Conservation (phyloP, 2,888 invertebrate species). For the Rhyacophila evoluta region DNA sequence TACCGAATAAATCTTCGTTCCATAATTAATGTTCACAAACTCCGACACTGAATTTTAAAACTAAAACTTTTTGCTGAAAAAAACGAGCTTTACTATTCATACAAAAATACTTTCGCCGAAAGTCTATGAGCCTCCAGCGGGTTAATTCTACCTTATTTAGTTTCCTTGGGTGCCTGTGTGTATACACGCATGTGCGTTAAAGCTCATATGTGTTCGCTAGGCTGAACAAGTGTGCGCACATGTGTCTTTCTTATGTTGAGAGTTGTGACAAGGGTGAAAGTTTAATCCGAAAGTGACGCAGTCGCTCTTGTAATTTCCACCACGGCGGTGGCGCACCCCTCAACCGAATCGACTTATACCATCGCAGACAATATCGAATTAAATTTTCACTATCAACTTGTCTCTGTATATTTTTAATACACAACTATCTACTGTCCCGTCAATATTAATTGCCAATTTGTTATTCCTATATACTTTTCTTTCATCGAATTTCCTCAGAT, state of each 20-base stretch:
- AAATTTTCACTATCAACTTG: neutral
- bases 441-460: too few relatives aligned
- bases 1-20: too few relatives aligned
- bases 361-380: conserved; percentile 6
- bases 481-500: too few relatives aligned
- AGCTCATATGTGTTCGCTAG: neutral
- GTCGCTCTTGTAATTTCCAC: conserved; percentile 22
- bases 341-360: neutral
- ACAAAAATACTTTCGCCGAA: neutral
- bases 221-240: neutral
- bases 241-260: conserved; percentile 22
- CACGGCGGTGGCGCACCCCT: neutral
- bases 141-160: neutral
- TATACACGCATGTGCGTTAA: neutral
- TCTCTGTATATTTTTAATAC: too few relatives aligned
- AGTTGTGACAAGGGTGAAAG: conserved; percentile 24
- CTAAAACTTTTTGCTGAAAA: too few relatives aligned
- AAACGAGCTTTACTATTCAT: too few relatives aligned
- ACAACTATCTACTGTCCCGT: too few relatives aligned
- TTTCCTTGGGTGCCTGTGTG: neutral
- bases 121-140: neutral
- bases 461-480: too few relatives aligned
- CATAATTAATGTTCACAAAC: too few relatives aligned
- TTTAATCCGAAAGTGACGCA: conserved; percentile 22
- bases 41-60: too few relatives aligned